These are phyloP conservation scores for Nomada flava DNA, from an alignment of 2,888 invertebrate species.

Conservation along the genomic window DNA sequence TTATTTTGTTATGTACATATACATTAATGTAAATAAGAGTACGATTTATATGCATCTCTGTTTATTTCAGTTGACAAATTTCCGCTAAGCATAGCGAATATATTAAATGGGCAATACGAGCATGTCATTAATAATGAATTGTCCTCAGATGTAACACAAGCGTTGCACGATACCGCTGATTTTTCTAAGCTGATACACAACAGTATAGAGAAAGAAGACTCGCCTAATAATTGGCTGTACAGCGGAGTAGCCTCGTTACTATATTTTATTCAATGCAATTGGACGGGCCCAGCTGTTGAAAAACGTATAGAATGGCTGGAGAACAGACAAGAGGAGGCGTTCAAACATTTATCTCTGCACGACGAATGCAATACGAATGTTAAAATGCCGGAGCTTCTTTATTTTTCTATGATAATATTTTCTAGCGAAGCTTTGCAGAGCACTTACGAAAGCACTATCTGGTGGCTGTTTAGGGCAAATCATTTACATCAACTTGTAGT, in stretches of 20 bases:
- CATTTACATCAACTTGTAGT: constrained; percentile 91
- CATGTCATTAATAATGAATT: constrained; percentile 45
- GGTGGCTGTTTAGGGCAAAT: constrained; percentile 89
- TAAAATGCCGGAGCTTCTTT: constrained; percentile 75
- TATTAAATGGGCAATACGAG: constrained; percentile 57
- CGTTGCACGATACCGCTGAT: constrained; percentile 17
- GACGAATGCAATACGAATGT: constrained; percentile 82
- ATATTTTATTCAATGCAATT: constrained; percentile 92
- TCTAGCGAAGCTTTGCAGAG: constrained; percentile 81
- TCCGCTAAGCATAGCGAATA: constrained; percentile 14
- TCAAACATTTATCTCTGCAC: constrained; percentile 79
- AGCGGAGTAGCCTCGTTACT: constrained; percentile 89
- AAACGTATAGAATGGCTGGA: constrained; percentile 73
- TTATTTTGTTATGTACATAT: constrained; percentile 22
- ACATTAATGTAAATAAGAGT: not conserved
- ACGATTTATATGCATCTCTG: constrained; percentile 3
- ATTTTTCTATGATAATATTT: constrained; percentile 83
- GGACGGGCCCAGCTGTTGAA: constrained; percentile 89
- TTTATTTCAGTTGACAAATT: constrained; percentile 47
- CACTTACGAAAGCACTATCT: constrained; percentile 85
- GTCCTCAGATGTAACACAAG: constrained; percentile 1
- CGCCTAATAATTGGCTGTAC: constrained; percentile 84
- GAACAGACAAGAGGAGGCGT: constrained; percentile 72
- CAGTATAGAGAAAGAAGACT: constrained; percentile 52
- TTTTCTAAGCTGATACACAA: constrained; percentile 60